Evolutionary conservation across 2,113 vertebrate genomes (phyloP).

Genomic region (Aepyceros melampus): DNA sequence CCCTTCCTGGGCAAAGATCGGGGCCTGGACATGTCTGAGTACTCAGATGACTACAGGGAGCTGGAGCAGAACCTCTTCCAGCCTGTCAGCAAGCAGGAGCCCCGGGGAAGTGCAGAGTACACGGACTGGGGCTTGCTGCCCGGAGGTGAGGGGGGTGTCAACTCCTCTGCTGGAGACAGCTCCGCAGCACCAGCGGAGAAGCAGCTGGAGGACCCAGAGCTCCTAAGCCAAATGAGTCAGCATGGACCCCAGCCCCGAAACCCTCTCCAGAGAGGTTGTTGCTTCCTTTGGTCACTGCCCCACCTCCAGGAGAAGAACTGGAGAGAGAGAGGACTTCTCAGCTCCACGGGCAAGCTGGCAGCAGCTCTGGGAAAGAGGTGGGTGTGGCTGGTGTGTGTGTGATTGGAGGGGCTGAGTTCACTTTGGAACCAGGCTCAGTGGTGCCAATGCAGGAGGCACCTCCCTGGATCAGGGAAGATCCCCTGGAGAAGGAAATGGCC

Average conservation of each 20-base stretch:
- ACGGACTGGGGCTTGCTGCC: constrained; percentile 71
- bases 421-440: not conserved
- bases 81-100: constrained; percentile 56
- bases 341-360: not conserved
- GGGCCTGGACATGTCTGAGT: constrained; percentile 78
- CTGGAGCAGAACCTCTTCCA: constrained; percentile 73
- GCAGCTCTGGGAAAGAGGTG: constrained; percentile 65
- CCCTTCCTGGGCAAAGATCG: constrained; percentile 78
- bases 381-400: not conserved
- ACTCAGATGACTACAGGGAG: constrained; percentile 80
- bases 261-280: not conserved
- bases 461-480: not conserved
- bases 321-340: constrained; percentile 35
- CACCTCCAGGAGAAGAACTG: not conserved
- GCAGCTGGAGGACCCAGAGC: not conserved
- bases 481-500: not conserved
- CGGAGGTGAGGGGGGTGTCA: constrained; percentile 71
- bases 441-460: not conserved
- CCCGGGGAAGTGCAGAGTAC: constrained; percentile 62
- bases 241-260: not conserved
- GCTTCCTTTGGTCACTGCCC: not conserved
- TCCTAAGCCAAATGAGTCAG: constrained; percentile 42
- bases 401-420: not conserved
- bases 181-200: constrained; percentile 39
- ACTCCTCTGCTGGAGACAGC: constrained; percentile 72